Conservation (phyloP, 2,113 vertebrate species). For the Odocoileus virginianus region DNA sequence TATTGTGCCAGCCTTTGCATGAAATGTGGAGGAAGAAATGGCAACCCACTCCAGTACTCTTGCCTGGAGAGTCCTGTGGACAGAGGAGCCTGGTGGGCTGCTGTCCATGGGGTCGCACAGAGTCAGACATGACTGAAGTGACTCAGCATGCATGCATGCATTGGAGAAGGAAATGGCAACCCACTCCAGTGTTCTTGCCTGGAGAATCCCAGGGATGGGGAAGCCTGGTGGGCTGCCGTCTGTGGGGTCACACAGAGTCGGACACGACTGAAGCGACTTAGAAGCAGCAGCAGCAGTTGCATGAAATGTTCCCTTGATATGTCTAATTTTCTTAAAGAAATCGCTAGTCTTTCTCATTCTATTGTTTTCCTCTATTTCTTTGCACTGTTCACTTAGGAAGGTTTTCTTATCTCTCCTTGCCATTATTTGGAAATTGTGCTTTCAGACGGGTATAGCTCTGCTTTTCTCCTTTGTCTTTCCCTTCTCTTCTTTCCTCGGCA, state of each 20-base stretch:
- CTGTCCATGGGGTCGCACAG: too few relatives aligned
- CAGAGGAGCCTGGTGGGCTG: too few relatives aligned
- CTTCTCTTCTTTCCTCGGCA: neutral
- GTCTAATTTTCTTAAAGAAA: neutral
- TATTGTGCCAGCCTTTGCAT: too few relatives aligned
- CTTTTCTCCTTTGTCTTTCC: neutral
- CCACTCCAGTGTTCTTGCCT: neutral
- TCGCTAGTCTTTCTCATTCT: neutral
- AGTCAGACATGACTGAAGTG: too few relatives aligned
- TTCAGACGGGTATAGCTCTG: neutral
- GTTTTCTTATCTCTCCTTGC: neutral
- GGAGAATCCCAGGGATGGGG: rapidly evolving
- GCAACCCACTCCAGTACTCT: too few relatives aligned
- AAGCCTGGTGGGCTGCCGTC: neutral
- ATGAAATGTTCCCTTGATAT: neutral
- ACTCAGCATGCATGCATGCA: too few relatives aligned
- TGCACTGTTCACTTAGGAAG: neutral
- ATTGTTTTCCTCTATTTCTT: neutral
- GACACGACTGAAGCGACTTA: too few relatives aligned
- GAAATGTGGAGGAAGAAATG: too few relatives aligned
- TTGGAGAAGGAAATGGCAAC: neutral
- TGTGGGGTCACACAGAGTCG: rapidly evolving
- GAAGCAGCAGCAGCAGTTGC: neutral
- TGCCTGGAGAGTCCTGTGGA: too few relatives aligned
- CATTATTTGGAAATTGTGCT: neutral